phyloP scores from a whole-genome alignment of 2,797 vertebrate species.

The Phoebastria nigripes region DNA sequence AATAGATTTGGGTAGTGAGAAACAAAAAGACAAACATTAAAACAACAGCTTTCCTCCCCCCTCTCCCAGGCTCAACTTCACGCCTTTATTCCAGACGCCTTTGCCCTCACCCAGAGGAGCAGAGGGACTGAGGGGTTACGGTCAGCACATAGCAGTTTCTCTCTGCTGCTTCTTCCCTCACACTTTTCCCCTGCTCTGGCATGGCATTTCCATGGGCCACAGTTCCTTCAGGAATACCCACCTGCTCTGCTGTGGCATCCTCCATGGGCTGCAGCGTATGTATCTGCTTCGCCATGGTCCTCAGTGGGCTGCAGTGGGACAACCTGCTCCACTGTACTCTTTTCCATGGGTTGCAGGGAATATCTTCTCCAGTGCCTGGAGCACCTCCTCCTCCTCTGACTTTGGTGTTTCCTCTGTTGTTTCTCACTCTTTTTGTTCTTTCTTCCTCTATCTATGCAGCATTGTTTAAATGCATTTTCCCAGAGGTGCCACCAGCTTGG shows the following conservation, averaged over 20 bases:
- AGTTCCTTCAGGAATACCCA: neutral
- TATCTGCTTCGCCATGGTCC: neutral
- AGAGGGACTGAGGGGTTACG: rapidly evolving
- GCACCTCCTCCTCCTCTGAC: neutral
- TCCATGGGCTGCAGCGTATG: neutral
- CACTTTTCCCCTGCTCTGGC: neutral
- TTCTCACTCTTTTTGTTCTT: neutral
- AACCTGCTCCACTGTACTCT: neutral
- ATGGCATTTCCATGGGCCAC: neutral
- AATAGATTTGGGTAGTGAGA: neutral
- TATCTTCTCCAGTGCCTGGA: neutral
- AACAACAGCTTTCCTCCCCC: neutral
- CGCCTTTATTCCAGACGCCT: neutral
- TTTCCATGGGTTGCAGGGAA: neutral
- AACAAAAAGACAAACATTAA: neutral
- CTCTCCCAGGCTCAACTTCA: neutral
- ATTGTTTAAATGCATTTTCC: neutral
- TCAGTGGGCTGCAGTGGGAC: neutral
- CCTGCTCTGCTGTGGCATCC: neutral
- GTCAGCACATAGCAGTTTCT: neutral
- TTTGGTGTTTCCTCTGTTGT: neutral
- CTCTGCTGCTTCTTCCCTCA: neutral
- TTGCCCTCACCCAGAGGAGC: neutral
- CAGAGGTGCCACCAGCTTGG: neutral
- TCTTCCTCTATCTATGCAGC: neutral